phyloP scores from a whole-genome alignment of 2,888 invertebrate genomes.

The Hydraecia micacea region DNA sequence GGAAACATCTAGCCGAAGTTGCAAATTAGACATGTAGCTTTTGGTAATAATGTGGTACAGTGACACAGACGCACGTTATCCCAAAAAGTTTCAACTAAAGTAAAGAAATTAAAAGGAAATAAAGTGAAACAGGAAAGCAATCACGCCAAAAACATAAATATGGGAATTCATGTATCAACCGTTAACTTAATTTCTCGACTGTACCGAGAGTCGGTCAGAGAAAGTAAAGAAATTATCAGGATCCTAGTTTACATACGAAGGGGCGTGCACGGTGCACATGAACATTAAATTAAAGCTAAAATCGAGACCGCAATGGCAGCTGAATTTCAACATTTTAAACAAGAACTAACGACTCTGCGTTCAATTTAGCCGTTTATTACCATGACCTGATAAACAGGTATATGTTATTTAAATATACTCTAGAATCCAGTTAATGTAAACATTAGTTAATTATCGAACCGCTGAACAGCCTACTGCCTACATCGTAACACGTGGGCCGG shows the following conservation, averaged over 20 bases:
- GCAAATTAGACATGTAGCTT: neutral
- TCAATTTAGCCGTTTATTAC: slow-evolving; percentile 62
- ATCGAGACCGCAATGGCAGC: slow-evolving; percentile 21
- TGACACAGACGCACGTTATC: neutral
- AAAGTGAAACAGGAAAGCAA: slow-evolving; percentile 52
- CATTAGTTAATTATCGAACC: slow-evolving; percentile 62
- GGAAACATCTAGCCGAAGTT: neutral
- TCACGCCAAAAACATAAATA: slow-evolving; percentile 44
- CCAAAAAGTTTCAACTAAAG: slow-evolving; percentile 9
- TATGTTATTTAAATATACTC: slow-evolving; percentile 59
- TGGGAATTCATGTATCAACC: slow-evolving; percentile 51
- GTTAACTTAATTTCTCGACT: slow-evolving; percentile 53
- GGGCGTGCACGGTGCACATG: slow-evolving; percentile 22
- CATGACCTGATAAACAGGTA: slow-evolving; percentile 65
- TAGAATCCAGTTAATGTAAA: slow-evolving; percentile 62
- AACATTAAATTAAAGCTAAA: slow-evolving; percentile 26
- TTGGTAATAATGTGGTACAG: neutral
- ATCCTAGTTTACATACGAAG: slow-evolving; percentile 63
- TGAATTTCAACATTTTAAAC: slow-evolving; percentile 57
- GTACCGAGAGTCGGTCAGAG: slow-evolving; percentile 65
- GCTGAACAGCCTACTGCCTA: slow-evolving; percentile 43
- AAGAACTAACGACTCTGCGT: slow-evolving; percentile 51
- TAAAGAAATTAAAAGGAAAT: slow-evolving; percentile 35
- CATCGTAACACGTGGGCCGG: slow-evolving; percentile 55
- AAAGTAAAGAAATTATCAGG: slow-evolving; percentile 68